phyloP scores from a whole-genome alignment of 2,888 invertebrate species.

The Rhagium mordax region DNA sequence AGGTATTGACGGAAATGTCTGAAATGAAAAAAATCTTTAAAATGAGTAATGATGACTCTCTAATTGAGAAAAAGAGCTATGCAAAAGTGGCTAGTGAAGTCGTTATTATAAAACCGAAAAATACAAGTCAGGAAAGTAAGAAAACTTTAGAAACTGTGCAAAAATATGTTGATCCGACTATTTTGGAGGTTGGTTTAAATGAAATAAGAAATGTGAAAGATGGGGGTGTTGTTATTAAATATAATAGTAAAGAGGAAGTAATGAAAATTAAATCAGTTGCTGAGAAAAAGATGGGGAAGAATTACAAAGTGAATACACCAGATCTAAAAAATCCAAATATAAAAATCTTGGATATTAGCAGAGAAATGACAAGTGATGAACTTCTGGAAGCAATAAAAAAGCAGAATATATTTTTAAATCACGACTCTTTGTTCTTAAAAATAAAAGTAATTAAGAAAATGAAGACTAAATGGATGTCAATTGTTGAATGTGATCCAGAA shows the following conservation, averaged over 20 bases:
- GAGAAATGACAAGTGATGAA: constrained; percentile 3
- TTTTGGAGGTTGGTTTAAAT: not conserved
- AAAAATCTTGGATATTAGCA: not conserved
- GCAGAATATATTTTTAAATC: constrained; percentile 14
- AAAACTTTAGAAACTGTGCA: constrained; percentile 7
- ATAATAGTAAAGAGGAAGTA: constrained; percentile 11
- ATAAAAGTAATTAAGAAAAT: constrained; percentile 22
- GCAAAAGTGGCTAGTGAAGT: constrained; percentile 21
- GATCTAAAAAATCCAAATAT: constrained; percentile 17
- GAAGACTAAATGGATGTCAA: constrained; percentile 24
- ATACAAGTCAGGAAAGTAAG: constrained; percentile 19
- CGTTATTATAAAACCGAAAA: constrained; percentile 24
- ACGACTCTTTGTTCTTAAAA: not conserved
- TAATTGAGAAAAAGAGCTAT: constrained; percentile 26
- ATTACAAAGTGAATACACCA: constrained; percentile 28
- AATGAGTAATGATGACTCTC: not conserved
- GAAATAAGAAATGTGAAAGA: constrained; percentile 4
- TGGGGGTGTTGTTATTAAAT: constrained; percentile 11
- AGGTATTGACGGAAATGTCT: not conserved
- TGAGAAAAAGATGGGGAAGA: constrained; percentile 8
- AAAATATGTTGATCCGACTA: constrained; percentile 1
- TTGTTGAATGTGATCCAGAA: constrained; percentile 23
- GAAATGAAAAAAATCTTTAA: not conserved
- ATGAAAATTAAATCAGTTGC: constrained; percentile 1
- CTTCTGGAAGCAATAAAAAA: constrained; percentile 15